These are phyloP conservation scores for Drosophila borborema DNA, from an alignment of 2,888 invertebrate species.

Conservation along the genomic window DNA sequence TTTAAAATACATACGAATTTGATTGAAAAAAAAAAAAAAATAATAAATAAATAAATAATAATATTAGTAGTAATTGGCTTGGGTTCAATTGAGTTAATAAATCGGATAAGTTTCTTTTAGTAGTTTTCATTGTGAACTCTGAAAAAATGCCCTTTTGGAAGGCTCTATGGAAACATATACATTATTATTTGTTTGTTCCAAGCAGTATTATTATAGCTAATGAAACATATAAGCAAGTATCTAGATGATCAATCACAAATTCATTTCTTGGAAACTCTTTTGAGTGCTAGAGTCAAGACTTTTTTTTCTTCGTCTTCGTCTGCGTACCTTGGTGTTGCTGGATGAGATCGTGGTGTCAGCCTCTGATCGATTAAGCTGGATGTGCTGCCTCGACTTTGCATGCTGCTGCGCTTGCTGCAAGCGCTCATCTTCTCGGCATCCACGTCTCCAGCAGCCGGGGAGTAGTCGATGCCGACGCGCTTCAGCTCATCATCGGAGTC, in stretches of 20 bases:
- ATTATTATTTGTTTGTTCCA: neutral
- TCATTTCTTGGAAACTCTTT: neutral
- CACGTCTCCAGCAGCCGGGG: slow-evolving; percentile 87
- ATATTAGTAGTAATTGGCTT: no score
- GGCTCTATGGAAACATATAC: no score
- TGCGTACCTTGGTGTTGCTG: slow-evolving; percentile 92
- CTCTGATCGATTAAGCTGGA: slow-evolving; percentile 93
- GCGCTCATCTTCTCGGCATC: slow-evolving; percentile 90
- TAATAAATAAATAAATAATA: no score
- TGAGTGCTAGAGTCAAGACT: neutral
- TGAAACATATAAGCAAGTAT: no score
- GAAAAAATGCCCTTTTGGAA: no score
- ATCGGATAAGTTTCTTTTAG: no score
- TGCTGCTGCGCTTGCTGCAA: slow-evolving; percentile 95
- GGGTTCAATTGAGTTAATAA: no score
- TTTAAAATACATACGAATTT: no score
- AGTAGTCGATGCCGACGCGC: slow-evolving; percentile 91
- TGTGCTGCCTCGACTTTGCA: slow-evolving; percentile 96
- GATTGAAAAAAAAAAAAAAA: no score
- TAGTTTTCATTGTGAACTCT: no score
- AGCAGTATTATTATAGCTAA: neutral
- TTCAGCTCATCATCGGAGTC: slow-evolving; percentile 96
- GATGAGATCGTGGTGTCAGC: slow-evolving; percentile 95
- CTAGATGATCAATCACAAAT: neutral
- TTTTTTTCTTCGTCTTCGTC: accelerated